Evolutionary conservation across 2,113 vertebrate genomes (phyloP), one percentile per base, ranked within the genome.

Genomic region (Dromaius novaehollandiae): DNA sequence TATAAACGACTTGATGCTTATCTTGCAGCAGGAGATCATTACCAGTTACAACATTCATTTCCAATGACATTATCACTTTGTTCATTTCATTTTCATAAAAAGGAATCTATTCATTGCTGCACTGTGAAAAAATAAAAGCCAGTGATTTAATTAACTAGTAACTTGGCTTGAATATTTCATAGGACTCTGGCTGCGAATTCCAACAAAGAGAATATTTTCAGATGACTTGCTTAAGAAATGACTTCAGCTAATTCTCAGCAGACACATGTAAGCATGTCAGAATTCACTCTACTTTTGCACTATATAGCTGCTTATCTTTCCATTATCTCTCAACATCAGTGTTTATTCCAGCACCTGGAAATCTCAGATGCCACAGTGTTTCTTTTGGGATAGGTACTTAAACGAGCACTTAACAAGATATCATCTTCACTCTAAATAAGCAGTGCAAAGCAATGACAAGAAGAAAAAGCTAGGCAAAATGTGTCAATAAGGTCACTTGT

Each of bases 131-230:
- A 92, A 38, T 90, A 94, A 82, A 91, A 74, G 42, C 9, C 73
- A 80, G 44, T 22, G 2, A 93, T 88, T 96, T 92, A 86, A 88
- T 96, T 68, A 92, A 83, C 50, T 74, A 76, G 66, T 93, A 91
- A 70, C 13, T n/a, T 68, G 13, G 6, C 32, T 92, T 93, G 93
- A 93, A 86, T 44, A 70, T 63, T 86, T 92, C 65, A 46, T 48
- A 50, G 63, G 26, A 36, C 78, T 55, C 85, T 81, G 90, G 28
- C 80, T 88, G 38, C 24, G 21, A 91, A 26, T 53, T 79, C 30
- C n/a, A 83, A 8, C 16, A 90, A 92, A 81, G 64, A 9, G 46
- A 60, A 28, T 70, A 34, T 81, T 90, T 90, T 64, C 64, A 36
- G 63, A 26, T 69, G 68, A 87, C 30, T 44, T 89, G 25, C 46